Evolutionary conservation across 1,140 invertebrate species (phyloP).

Genomic region (Campodea augens): DNA sequence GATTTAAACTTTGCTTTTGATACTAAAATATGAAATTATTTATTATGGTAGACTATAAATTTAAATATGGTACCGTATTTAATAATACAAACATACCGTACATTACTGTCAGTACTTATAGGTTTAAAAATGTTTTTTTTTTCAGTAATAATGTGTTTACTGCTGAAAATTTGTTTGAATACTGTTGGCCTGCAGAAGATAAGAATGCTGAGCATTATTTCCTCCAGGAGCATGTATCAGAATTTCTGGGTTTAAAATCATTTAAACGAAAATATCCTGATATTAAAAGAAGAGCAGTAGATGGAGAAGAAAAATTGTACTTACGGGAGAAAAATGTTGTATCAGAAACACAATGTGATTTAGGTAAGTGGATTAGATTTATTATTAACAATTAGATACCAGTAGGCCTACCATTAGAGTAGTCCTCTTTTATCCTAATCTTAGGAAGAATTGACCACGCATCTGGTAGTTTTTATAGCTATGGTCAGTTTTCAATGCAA

Average conservation of each 20-base stretch:
- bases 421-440: too few relatives aligned
- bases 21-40: too few relatives aligned
- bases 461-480: neutral
- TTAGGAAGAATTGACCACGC: neutral
- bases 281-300: constrained; percentile 57
- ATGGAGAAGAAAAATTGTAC: constrained; percentile 76
- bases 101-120: too few relatives aligned
- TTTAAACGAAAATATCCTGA: constrained; percentile 92
- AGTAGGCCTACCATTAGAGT: too few relatives aligned
- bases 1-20: too few relatives aligned
- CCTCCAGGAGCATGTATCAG: constrained; percentile 81
- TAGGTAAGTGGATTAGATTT: constrained; percentile 33
- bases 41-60: too few relatives aligned
- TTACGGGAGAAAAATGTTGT: constrained; percentile 65
- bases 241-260: constrained; percentile 80
- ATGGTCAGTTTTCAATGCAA: too few relatives aligned
- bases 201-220: constrained; percentile 35
- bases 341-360: constrained; percentile 76
- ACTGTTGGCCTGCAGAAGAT: constrained; percentile 70
- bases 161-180: constrained; percentile 77
- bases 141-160: constrained; percentile 41
- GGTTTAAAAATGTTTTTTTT: too few relatives aligned
- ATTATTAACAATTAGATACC: neutral
- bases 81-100: too few relatives aligned
- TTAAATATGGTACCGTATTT: too few relatives aligned